Conservation (phyloP, 2,113 vertebrate genomes). For the Corythoichthys intestinalis region DNA sequence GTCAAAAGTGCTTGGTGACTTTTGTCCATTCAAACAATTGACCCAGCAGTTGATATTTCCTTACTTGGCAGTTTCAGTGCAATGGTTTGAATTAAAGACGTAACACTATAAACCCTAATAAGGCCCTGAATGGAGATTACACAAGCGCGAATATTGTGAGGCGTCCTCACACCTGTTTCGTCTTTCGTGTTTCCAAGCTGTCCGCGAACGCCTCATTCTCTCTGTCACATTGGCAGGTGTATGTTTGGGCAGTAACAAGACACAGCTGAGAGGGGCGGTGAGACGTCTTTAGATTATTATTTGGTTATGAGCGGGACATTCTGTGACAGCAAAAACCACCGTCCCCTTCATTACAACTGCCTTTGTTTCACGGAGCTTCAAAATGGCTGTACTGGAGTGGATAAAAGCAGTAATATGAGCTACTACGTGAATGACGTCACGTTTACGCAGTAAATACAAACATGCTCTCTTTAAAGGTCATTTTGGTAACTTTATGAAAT, state of each 20-base stretch:
- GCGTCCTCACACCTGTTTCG: too few species aligned
- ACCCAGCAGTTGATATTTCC: too few species aligned
- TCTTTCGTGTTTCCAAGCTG: not conserved
- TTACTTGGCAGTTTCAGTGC: too few species aligned
- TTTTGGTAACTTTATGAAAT: not conserved
- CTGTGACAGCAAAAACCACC: slow-evolving; percentile 1
- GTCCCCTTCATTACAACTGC: not conserved
- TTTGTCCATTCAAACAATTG: too few species aligned
- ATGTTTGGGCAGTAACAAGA: slow-evolving; percentile 4
- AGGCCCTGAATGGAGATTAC: too few species aligned
- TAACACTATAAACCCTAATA: too few species aligned
- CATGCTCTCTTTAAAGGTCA: not conserved
- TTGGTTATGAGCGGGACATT: not conserved
- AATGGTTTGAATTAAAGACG: too few species aligned
- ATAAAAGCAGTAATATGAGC: not conserved
- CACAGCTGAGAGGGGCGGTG: not conserved
- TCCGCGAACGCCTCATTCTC: slow-evolving; percentile 11
- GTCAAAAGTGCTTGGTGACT: too few species aligned
- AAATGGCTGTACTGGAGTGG: not conserved
- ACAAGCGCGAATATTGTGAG: too few species aligned
- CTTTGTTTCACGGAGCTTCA: not conserved
- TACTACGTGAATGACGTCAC: not conserved
- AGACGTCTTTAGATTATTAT: slow-evolving; percentile 15
- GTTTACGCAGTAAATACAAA: not conserved
- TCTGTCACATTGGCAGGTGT: slow-evolving; percentile 40